These are phyloP conservation scores for Pherbina coryleti DNA, from an alignment of 2,888 invertebrate genomes.

Conservation along the genomic window DNA sequence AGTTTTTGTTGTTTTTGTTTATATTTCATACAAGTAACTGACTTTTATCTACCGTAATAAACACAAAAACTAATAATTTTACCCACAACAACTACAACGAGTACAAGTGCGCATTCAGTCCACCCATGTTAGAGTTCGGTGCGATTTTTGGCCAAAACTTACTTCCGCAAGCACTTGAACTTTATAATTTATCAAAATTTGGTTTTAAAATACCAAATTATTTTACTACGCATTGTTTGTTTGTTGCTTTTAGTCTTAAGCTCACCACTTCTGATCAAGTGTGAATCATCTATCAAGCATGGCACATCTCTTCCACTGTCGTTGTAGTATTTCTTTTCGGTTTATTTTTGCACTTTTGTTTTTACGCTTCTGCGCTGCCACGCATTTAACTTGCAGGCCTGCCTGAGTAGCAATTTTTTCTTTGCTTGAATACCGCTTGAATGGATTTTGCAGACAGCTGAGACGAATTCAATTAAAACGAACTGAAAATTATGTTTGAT, in stretches of 20 bases:
- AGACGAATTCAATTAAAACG: too few species aligned
- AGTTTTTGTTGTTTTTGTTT: not conserved
- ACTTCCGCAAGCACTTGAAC: conserved; percentile 15
- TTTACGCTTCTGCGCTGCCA: not conserved
- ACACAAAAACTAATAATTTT: not conserved
- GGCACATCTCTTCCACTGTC: not conserved
- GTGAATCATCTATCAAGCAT: not conserved
- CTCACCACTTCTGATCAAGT: not conserved
- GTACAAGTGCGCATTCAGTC: not conserved
- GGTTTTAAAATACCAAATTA: not conserved
- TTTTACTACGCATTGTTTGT: not conserved
- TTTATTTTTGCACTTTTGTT: not conserved
- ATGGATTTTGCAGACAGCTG: too few species aligned
- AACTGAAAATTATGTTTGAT: too few species aligned
- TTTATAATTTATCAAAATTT: not conserved
- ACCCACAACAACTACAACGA: not conserved
- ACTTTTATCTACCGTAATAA: too few species aligned
- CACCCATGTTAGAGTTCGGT: not conserved
- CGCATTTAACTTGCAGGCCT: not conserved
- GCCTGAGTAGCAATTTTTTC: not conserved
- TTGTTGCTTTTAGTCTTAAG: not conserved
- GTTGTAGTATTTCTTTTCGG: not conserved
- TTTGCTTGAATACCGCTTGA: too few species aligned
- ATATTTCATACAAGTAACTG: not conserved
- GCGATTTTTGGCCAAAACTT: not conserved